Evolutionary conservation across 1,140 invertebrate genomes (phyloP).

Genomic region (Cotesia glomerata): DNA sequence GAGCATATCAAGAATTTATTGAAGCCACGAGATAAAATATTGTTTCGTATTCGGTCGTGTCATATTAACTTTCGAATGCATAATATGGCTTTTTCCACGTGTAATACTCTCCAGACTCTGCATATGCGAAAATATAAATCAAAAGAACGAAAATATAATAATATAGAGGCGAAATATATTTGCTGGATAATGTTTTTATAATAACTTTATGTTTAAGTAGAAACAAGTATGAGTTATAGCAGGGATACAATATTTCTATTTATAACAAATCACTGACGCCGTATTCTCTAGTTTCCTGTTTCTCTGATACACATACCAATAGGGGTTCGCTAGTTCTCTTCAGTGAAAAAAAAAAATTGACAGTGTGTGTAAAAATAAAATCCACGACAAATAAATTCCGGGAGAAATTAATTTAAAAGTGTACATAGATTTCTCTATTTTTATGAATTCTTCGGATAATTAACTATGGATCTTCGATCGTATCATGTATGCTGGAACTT

Average conservation of each 20-base stretch:
- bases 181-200: neutral
- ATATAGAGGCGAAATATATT: neutral
- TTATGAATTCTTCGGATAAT: neutral
- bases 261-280: conserved; percentile 18
- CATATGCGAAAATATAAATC: conserved; percentile 30
- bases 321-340: neutral
- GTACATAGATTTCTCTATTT: neutral
- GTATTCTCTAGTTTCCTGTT: conserved; percentile 5
- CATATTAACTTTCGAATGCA: neutral
- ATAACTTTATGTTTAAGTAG: neutral
- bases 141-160: conserved; percentile 36
- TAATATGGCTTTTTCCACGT: conserved; percentile 21
- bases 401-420: neutral
- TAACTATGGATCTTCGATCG: conserved; percentile 7
- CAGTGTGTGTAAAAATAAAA: neutral
- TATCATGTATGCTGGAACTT: conserved; percentile 16
- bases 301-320: neutral
- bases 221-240: neutral
- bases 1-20: neutral
- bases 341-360: neutral
- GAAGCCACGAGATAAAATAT: conserved; percentile 9
- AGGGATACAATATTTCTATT: conserved; percentile 18
- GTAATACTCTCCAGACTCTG: neutral
- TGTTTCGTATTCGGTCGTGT: neutral
- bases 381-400: neutral